Evolutionary conservation across 2,888 invertebrate species (phyloP), one percentile per base, ranked within the genome.

Genomic region (Epinotia ramella): DNA sequence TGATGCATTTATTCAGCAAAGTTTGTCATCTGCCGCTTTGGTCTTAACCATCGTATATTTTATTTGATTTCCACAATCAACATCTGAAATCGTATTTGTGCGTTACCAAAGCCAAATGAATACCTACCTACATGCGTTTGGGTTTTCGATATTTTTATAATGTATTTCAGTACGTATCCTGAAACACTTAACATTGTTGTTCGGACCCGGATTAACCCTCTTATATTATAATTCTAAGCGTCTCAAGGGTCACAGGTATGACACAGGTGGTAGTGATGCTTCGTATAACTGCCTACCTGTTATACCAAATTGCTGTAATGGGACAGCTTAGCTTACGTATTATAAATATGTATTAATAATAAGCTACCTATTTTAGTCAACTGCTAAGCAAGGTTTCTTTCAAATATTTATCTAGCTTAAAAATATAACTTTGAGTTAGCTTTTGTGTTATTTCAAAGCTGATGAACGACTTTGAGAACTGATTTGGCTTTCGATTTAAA

Each of bases 1-100:
- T 77, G 81, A 79, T 78, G 81, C 81, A 81, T 81, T 79, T 78
- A 81, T 82, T 83, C 83, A 83, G 82, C 81, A 59, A 69, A 69
- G 46, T 69, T 68, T n/a, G 20, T 69, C 46, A 28, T 77, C 44
- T 60, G 59, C 24, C 60, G 46, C n/a, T 69, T 69, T 68, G 67
- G 60, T 69, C 69, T 59, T n/a, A n/a, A n/a, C n/a, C n/a, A 69
- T 46, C 46, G 69, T 46, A 46, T 60, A 69, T 40, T 24, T 44
- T 69, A 28, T 16, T 24, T 60, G 12, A 57, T 40, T 44, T 28
- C 9, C 12, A 12, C 49, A 65, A 49, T 49, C 65, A 24, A 46
- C 44, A 16, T 16, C 65, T 24, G n/a, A 65, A 46, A 49, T 65
- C 16, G 9, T 65, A 49, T 65, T 53, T 9, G 49, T 28, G 20